Evolutionary conservation across 2,888 invertebrate genomes (phyloP), one percentile per base, ranked within the genome.

Genomic region (Leptarthrus brevirostris): DNA sequence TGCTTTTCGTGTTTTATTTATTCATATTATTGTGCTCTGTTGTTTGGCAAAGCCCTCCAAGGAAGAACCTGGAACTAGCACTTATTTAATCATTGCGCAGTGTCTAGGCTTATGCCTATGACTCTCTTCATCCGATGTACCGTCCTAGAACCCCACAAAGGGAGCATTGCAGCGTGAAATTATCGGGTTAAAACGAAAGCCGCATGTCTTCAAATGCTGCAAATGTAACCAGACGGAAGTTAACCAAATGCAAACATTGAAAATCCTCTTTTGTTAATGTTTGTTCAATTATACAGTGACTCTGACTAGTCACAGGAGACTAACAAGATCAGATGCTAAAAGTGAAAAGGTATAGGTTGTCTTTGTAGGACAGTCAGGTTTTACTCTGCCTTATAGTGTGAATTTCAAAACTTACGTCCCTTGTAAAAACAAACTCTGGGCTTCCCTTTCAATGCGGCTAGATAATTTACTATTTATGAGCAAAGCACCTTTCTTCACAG

Each of bases 1-100:
- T 71, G 54, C 30, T 24, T 36, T 71, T 30, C 12, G 36, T 40
- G 18, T 54, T 71, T 71, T 71, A 71, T 71, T 71, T 71, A 53
- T 54, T 71, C 69, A 69, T 69, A 69, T 69, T 71, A 71, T 71
- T 71, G 54, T 34, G 53, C 30, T 54, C 14, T 16, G 54, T 16
- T 71, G 40, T 71, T 54, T 71, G 40, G 54, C 18, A 40, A 71
- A 54, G 34, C 53, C 14, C 53, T 40, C 22, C 30, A 53, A 70
- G 34, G 70, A n/a, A n/a, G 52, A 70, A 53, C n/a, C 26, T 34
- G 61, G 22, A 20, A 24, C 30, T 47, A 14, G 12, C 18, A 22
- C 40, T 26, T 18, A 52, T 34, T 49, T 69, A 52, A 69, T 30
- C 52, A 69, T 8, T 26, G 69, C 34, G 69, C 69, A 69, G 34